phyloP scores from a whole-genome alignment of 53 echinoderm and acorn worm genomes.

The Pentamera pediparva region DNA sequence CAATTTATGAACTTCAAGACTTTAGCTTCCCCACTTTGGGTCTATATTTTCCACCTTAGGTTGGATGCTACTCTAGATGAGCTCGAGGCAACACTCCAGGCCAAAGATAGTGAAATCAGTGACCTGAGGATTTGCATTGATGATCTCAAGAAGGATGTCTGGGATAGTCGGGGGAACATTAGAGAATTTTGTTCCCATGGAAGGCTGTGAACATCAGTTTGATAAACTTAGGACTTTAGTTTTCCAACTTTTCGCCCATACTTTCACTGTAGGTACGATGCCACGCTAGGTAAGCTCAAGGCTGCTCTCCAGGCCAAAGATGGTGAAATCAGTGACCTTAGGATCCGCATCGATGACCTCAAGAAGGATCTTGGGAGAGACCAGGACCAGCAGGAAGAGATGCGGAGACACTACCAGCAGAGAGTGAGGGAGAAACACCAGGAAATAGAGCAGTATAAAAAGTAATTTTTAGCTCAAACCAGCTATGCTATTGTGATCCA shows the following conservation, averaged over 20 bases:
- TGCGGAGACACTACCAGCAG: constrained; percentile 81
- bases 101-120: constrained; percentile 59
- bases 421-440: constrained; percentile 68
- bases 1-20: neutral
- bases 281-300: constrained; percentile 44
- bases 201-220: no score
- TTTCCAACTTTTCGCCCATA: neutral
- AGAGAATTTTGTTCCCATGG: no score
- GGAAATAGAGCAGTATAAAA: constrained; percentile 68
- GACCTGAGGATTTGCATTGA: constrained; percentile 72
- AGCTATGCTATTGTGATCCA: no score
- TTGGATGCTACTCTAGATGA: constrained; percentile 43
- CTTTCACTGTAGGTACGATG: constrained; percentile 33
- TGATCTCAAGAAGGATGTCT: constrained; percentile 43
- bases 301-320: constrained; percentile 51
- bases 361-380: constrained; percentile 45
- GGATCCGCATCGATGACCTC: constrained; percentile 72
- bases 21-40: neutral
- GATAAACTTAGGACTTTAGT: neutral
- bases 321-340: constrained; percentile 71
- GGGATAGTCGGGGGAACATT: no score
- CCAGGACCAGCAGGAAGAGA: constrained; percentile 56
- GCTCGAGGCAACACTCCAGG: constrained; percentile 43
- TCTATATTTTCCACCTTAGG: neutral
- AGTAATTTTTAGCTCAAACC: constrained; percentile 67